phyloP scores from a whole-genome alignment of 1,140 invertebrate genomes.

The Eupristina koningsbergeri region DNA sequence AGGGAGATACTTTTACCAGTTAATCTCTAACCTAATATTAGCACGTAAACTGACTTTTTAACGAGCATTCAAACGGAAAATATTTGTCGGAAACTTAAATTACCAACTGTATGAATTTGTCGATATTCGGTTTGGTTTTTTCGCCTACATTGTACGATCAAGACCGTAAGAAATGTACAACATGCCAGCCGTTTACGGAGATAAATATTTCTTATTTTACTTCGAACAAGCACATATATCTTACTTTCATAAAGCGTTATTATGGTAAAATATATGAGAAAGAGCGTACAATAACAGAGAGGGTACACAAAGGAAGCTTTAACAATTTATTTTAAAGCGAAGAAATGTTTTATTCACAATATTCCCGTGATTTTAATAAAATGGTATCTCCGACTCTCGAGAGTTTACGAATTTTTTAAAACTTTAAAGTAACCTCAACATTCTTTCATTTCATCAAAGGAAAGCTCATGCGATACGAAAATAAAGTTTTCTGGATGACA shows the following conservation, averaged over 20 bases:
- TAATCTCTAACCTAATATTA: slow-evolving; percentile 6
- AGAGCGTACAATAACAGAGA: neutral
- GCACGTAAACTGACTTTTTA: neutral
- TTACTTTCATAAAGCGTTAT: neutral
- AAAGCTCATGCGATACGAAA: neutral
- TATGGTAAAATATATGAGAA: neutral
- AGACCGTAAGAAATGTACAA: neutral
- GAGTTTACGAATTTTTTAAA: neutral
- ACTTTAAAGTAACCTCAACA: neutral
- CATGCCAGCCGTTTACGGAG: neutral
- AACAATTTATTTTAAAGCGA: neutral
- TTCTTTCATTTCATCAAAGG: neutral
- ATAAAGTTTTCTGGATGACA: neutral
- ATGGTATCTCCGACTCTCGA: neutral
- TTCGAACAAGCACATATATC: neutral
- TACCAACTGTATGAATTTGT: neutral
- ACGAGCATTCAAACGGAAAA: neutral
- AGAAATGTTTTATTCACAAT: neutral
- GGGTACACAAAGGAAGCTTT: neutral
- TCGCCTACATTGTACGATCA: neutral
- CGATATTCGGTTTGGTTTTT: neutral
- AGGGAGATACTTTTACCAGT: neutral
- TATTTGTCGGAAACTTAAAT: neutral
- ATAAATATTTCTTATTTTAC: neutral
- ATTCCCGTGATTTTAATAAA: neutral